These are phyloP conservation scores for Trichonephila inaurata DNA, from an alignment of 1,140 invertebrate genomes.

Conservation along the genomic window DNA sequence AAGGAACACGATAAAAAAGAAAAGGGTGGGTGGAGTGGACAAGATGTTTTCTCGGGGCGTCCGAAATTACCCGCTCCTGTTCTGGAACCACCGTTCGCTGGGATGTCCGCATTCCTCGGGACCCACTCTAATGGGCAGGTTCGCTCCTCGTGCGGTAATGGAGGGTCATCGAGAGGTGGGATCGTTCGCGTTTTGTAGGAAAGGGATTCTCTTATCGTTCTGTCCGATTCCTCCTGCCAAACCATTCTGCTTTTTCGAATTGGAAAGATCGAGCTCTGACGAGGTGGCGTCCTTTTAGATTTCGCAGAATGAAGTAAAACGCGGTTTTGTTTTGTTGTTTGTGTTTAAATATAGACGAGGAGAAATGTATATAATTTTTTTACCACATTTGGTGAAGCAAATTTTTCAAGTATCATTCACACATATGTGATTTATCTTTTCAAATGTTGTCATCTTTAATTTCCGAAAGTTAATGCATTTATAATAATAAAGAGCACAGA, in stretches of 20 bases:
- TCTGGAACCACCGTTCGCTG: neutral
- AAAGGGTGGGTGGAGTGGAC: slow-evolving; percentile 57
- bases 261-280: neutral
- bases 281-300: neutral
- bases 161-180: slow-evolving; percentile 46
- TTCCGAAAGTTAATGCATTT: too few relatives aligned
- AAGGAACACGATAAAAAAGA: slow-evolving; percentile 38
- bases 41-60: slow-evolving; percentile 45
- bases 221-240: neutral
- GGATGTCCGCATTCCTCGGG: slow-evolving; percentile 53
- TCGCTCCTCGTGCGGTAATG: slow-evolving; percentile 12
- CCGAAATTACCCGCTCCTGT: slow-evolving; percentile 59
- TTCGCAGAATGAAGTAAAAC: neutral
- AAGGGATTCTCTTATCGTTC: neutral
- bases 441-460: too few relatives aligned
- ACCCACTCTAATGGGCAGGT: slow-evolving; percentile 50
- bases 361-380: too few relatives aligned
- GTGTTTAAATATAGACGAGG: too few relatives aligned
- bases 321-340: neutral
- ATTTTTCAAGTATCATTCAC: too few relatives aligned
- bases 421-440: too few relatives aligned
- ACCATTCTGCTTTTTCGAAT: neutral
- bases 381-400: too few relatives aligned
- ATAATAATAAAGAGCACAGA: too few relatives aligned
- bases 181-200: slow-evolving; percentile 26